These are phyloP conservation scores for Aphidoletes aphidimyza DNA, from an alignment of 2,888 invertebrate species.

Conservation along the genomic window DNA sequence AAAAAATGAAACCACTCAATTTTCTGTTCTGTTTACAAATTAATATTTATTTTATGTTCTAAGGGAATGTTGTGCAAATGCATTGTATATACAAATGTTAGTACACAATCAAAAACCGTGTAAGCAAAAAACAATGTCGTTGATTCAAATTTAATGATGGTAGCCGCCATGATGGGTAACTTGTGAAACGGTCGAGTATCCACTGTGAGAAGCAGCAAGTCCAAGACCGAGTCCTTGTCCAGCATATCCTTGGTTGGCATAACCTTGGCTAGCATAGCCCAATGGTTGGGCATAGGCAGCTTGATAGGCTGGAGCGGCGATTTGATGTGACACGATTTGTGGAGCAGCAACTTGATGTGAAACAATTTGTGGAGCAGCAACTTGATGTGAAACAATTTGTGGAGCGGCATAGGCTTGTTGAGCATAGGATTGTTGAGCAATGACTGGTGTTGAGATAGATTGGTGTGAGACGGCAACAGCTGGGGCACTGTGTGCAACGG, in stretches of 20 bases:
- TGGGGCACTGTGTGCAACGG: conserved; percentile 15
- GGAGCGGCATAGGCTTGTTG: background rate
- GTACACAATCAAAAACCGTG: conserved; percentile 14
- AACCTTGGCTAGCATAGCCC: background rate
- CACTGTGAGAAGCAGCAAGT: background rate
- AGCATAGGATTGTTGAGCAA: background rate
- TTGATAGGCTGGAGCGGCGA: too few species aligned
- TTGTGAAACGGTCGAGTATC: conserved; percentile 4
- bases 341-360: too few species aligned
- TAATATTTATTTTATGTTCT: background rate
- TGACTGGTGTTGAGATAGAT: background rate
- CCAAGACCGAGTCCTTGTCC: background rate
- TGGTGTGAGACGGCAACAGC: background rate
- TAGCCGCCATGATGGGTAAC: conserved; percentile 24
- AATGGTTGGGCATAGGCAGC: too few species aligned
- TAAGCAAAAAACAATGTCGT: background rate
- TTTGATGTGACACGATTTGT: too few species aligned
- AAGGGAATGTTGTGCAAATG: background rate
- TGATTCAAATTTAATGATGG: conserved; percentile 18
- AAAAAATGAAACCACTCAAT: background rate
- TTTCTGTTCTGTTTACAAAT: background rate
- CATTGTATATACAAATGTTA: background rate
- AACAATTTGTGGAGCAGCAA: too few species aligned
- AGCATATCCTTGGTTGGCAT: background rate
- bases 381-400: background rate